Percentiles rank a stretch among this genome's conserved stretches.
Evolutionary conservation across 2,797 vertebrate genomes (phyloP).

Genomic region (Yasuhikotakia modesta): DNA sequence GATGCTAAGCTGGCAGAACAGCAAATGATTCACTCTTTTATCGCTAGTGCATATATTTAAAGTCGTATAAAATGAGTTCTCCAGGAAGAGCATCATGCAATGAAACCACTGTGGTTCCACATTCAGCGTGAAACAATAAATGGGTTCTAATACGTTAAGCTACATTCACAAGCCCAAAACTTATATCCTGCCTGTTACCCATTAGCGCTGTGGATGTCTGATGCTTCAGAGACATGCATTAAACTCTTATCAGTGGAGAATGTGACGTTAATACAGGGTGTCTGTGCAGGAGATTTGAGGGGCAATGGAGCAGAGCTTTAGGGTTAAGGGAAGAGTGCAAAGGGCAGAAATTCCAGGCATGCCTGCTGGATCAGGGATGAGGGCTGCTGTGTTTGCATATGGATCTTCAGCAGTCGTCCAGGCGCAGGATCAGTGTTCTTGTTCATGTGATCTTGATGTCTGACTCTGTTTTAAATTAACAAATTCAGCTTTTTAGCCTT

Average conservation of each 20-base stretch:
- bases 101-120: no score
- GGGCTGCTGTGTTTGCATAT: slow-evolving; percentile 56
- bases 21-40: not conserved
- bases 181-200: slow-evolving; percentile 40
- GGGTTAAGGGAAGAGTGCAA: slow-evolving; percentile 40
- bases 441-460: slow-evolving; percentile 13
- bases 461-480: slow-evolving; percentile 25
- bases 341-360: slow-evolving; percentile 43
- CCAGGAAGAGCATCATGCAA: not conserved
- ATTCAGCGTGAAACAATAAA: slow-evolving; percentile 23
- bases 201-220: slow-evolving; percentile 32
- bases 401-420: slow-evolving; percentile 54
- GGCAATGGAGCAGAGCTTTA: slow-evolving; percentile 50
- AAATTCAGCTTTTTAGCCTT: no score
- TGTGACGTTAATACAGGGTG: slow-evolving; percentile 57
- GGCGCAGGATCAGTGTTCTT: slow-evolving; percentile 30
- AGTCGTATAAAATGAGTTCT: no score
- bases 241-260: slow-evolving; percentile 59
- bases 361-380: slow-evolving; percentile 54
- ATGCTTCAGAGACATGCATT: slow-evolving; percentile 52
- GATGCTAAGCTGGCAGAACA: slow-evolving; percentile 7
- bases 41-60: not conserved
- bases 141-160: slow-evolving; percentile 17
- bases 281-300: slow-evolving; percentile 57
- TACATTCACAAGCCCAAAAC: not conserved